Evolutionary conservation across 2,113 vertebrate genomes (phyloP).

Genomic region (Etheostoma cragini): DNA sequence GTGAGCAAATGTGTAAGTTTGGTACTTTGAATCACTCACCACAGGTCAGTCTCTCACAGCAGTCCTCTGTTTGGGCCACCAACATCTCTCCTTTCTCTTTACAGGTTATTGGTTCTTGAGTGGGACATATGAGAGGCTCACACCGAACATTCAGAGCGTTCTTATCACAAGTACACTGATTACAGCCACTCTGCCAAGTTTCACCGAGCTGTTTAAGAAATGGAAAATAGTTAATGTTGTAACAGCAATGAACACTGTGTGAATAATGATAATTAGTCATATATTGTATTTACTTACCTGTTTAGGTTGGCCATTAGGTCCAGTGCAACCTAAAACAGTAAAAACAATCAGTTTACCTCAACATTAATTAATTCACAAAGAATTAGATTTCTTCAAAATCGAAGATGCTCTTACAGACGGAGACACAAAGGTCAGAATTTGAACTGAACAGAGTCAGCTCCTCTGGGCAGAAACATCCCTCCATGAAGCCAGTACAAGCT

Average conservation of each 20-base stretch:
- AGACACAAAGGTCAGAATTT: conserved; percentile 74
- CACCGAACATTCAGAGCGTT: conserved; percentile 75
- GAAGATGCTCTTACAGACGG: conserved; percentile 71
- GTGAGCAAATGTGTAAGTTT: background rate
- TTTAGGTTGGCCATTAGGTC: conserved; percentile 85
- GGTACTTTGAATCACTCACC: conserved; percentile 79
- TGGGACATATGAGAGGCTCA: conserved; percentile 61
- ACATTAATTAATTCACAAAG: background rate
- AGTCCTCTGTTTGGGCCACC: conserved; percentile 64
- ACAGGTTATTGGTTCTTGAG: conserved; percentile 63
- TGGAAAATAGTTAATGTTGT: conserved; percentile 16
- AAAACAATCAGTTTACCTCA: conserved; percentile 12
- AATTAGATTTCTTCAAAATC: background rate
- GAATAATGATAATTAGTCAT: background rate
- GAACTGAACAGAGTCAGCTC: conserved; percentile 65
- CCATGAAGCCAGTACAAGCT: conserved; percentile 50
- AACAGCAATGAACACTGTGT: background rate
- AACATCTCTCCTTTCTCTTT: conserved; percentile 73
- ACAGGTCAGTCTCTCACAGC: conserved; percentile 83
- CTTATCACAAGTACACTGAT: conserved; percentile 83
- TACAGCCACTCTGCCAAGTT: conserved; percentile 85
- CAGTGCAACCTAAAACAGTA: conserved; percentile 84
- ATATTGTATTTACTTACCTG: conserved; percentile 59
- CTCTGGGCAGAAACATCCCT: conserved; percentile 91
- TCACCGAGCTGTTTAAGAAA: conserved; percentile 82